A percentile compares a stretch with the other conserved stretches of the same genome.
Conservation (phyloP, 2,888 invertebrate species). For the Mechanitis messenoides region DNA sequence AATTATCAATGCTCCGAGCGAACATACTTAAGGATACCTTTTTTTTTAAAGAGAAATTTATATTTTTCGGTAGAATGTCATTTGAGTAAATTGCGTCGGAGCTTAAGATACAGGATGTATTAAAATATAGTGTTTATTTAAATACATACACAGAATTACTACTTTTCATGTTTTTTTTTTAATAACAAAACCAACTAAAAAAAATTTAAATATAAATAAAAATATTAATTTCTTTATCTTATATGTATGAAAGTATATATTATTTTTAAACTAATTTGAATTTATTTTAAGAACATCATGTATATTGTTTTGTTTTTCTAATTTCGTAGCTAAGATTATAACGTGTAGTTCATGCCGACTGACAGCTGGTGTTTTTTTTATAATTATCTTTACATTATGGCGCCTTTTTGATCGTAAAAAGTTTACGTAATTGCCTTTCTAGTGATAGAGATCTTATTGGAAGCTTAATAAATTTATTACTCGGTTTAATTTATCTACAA, state of each 20-base stretch:
- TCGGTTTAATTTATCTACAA: background rate
- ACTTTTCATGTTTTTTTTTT: background rate
- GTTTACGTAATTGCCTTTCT: background rate
- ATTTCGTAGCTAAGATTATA: conserved; percentile 31
- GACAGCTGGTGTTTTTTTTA: conserved; percentile 31
- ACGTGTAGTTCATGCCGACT: conserved; percentile 31
- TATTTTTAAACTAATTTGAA: background rate
- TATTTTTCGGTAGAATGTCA: conserved; percentile 52
- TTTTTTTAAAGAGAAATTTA: conserved; percentile 29
- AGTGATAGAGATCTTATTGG: conserved; percentile 5
- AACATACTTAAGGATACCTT: conserved; percentile 35
- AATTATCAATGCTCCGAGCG: conserved; percentile 54
- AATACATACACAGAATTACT: background rate
- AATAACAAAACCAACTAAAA: background rate
- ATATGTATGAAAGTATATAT: background rate
- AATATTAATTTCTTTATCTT: background rate
- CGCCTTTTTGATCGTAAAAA: conserved; percentile 4
- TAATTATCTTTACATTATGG: conserved; percentile 11
- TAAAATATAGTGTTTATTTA: background rate
- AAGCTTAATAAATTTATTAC: conserved; percentile 1
- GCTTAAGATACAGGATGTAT: conserved; percentile 28
- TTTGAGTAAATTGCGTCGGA: conserved; percentile 48
- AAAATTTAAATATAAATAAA: background rate
- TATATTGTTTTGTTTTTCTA: conserved; percentile 25
- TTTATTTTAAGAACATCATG: conserved; percentile 15